Conservation (phyloP, 2,888 invertebrate species). For the Mesorhabditis spiculigera region DNA sequence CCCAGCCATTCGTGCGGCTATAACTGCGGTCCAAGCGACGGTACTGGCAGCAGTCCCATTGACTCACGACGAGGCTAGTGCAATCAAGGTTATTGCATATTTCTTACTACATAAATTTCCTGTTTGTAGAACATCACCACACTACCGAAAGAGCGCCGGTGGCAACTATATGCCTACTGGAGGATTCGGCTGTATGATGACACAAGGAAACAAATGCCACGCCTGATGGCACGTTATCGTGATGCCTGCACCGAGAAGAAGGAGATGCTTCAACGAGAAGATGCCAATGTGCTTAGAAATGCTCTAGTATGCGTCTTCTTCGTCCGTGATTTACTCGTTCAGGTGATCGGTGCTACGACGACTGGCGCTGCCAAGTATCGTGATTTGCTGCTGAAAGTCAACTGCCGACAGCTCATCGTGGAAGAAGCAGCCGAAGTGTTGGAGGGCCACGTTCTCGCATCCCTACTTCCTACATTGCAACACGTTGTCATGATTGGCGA, state of each 20-base stretch:
- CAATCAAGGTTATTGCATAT: too few relatives aligned
- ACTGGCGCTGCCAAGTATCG: conserved; percentile 73
- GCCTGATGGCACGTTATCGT: too few relatives aligned
- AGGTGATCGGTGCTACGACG: conserved; percentile 72
- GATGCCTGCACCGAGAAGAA: conserved; percentile 17
- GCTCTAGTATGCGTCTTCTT: conserved; percentile 13
- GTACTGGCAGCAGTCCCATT: too few relatives aligned
- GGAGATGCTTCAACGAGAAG: background rate
- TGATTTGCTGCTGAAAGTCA: conserved; percentile 65
- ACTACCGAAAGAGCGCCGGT: too few relatives aligned
- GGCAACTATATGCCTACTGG: too few relatives aligned
- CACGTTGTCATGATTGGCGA: conserved; percentile 83
- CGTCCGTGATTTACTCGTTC: background rate
- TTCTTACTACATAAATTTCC: too few relatives aligned
- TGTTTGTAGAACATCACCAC: too few relatives aligned
- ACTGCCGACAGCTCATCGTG: conserved; percentile 65
- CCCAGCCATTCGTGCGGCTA: too few relatives aligned
- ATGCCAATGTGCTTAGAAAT: conserved; percentile 20
- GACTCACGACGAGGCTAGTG: too few relatives aligned
- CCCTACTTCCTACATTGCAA: conserved; percentile 72
- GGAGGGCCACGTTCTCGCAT: conserved; percentile 77
- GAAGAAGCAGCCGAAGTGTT: conserved; percentile 71
- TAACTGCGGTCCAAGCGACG: too few relatives aligned
- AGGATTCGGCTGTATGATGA: too few relatives aligned
- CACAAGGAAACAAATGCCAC: too few relatives aligned